A percentile compares a stretch with the other conserved stretches of the same genome.
These are phyloP conservation scores for Pelochelys cantorii DNA, from an alignment of 2,797 vertebrate species.

Conservation along the genomic window DNA sequence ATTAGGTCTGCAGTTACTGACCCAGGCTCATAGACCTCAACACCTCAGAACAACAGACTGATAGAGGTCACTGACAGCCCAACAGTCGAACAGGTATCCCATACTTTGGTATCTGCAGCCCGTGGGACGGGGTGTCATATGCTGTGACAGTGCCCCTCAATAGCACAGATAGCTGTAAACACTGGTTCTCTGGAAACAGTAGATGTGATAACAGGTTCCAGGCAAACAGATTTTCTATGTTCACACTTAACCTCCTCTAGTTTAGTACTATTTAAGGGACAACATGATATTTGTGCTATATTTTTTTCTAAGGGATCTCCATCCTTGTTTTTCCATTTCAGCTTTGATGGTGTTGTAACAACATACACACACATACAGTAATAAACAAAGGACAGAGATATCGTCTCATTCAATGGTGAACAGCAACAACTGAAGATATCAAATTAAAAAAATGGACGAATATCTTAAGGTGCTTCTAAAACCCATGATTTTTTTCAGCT, in stretches of 20 bases:
- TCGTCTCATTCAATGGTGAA: not conserved
- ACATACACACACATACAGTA: not conserved
- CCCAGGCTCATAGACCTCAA: too few relatives aligned
- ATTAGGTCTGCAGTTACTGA: too few relatives aligned
- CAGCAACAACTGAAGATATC: not conserved
- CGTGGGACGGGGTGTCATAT: too few relatives aligned
- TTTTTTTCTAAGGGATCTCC: not conserved
- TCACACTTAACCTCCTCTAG: not conserved
- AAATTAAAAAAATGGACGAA: not conserved
- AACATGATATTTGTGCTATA: not conserved
- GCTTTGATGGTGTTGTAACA: not conserved
- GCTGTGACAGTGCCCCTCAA: not conserved
- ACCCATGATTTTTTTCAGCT: not conserved
- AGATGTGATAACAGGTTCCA: not conserved
- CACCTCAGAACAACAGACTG: too few relatives aligned
- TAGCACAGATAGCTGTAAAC: not conserved
- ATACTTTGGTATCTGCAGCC: too few relatives aligned
- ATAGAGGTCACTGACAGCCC: too few relatives aligned
- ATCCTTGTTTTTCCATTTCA: not conserved
- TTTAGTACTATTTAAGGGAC: not conserved
- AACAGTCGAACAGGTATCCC: too few relatives aligned
- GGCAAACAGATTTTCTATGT: not conserved
- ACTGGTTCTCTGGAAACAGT: not conserved
- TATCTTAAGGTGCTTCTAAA: not conserved
- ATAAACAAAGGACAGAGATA: not conserved